Evolutionary conservation across 2,888 invertebrate genomes (phyloP), one percentile per base, ranked within the genome.

Genomic region (Orchesellides sinensis): DNA sequence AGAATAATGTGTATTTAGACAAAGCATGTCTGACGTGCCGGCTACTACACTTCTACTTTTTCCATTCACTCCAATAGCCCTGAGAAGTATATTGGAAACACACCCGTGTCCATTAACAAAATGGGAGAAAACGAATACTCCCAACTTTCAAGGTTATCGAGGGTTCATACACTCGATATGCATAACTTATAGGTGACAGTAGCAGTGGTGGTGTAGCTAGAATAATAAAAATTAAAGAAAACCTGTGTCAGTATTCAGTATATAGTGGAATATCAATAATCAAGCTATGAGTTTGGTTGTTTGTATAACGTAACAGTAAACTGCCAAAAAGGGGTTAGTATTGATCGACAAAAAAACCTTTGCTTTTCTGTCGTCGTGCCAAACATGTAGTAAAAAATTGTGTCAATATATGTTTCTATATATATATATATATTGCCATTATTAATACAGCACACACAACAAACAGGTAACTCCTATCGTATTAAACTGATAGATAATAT

Each of bases 121-220:
- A 70, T 27, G 27, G 49, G 14, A 6, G 40, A 40, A 35, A 35
- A 54, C 2, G 79, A 45, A 79, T 70, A 79, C 79, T 79, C 70
- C 79, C 79, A 79, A 63, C 19, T 63, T 69, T 79, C 79, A 79
- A 79, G 79, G 79, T 65, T 69, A 27, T 14, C 59, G 5, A 54
- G 68, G 56, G 77, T 59, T 56, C 66, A 21, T 61, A 2, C 45
- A 27, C 21, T 52, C n/a, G 19, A 27, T 27, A 72, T 59, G 65
- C 65, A 66, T 17, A n/a, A n/a, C n/a, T n/a, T n/a, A n/a, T n/a
- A n/a, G 49, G n/a, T 21, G 17, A 17, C 35, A 19, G 17, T 63
- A 49, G 10, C 63, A 27, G 25, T 23, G 17, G n/a, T n/a, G n/a
- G n/a, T n/a, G n/a, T n/a, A n/a, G n/a, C n/a, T n/a, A n/a, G n/a